These are phyloP conservation scores for Bettongia penicillata DNA, from an alignment of 2,113 vertebrate species.

Conservation along the genomic window DNA sequence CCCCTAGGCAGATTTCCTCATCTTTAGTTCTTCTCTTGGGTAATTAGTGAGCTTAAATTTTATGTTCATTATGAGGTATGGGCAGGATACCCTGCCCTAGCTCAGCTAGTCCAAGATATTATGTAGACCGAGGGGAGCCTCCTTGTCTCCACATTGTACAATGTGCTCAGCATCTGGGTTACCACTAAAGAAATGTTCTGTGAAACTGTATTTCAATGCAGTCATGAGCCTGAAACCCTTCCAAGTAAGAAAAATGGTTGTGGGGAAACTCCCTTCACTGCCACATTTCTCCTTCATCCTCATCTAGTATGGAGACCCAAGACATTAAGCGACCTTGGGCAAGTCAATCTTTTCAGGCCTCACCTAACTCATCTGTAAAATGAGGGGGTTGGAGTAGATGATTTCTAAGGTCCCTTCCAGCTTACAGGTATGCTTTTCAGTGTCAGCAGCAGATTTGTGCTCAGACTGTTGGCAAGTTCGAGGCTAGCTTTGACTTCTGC, in stretches of 20 bases:
- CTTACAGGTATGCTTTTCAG: fast-evolving
- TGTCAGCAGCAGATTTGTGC: neutral
- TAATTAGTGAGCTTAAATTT: neutral
- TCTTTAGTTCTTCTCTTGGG: neutral
- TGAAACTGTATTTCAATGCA: neutral
- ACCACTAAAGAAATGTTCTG: neutral
- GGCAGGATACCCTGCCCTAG: neutral
- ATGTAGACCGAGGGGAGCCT: neutral
- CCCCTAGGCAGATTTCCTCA: neutral
- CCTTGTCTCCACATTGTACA: neutral
- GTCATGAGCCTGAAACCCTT: fast-evolving
- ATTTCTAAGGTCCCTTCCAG: fast-evolving
- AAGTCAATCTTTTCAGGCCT: no score
- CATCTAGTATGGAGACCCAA: neutral
- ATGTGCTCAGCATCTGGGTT: neutral
- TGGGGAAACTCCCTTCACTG: neutral
- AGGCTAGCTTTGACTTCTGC: neutral
- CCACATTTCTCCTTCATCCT: fast-evolving
- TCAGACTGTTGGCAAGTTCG: neutral
- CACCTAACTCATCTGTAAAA: fast-evolving
- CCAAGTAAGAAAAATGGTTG: neutral
- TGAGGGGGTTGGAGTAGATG: neutral
- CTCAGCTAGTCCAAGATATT: neutral
- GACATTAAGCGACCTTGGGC: fast-evolving
- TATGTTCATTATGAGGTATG: neutral